Base-by-base conservation (phyloP, 2,888 invertebrate species). In the Acronicta leporina region DNA sequence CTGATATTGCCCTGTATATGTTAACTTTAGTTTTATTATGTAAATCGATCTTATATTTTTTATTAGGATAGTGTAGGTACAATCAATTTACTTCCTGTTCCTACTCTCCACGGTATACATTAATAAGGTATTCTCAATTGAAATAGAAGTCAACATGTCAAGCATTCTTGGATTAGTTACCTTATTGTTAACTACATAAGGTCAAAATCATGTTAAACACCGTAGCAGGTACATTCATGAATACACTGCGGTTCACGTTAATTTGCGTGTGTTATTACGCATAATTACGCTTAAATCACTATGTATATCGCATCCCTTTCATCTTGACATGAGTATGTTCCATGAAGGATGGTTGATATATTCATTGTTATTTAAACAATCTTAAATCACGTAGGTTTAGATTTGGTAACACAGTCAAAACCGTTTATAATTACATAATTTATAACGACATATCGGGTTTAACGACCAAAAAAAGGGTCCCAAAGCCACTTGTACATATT, bases 121-220 rank as follows among this genome's bases (percentile, higher is more conserved):
- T 50, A 43, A 63, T 60, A 46, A 57, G 25, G 47, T 60, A 60
- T 59, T 43, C 52, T 27, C 15, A 14, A 48, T 49, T 57, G 25
- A 27, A 57, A 63, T 38, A 54, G 40, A 25, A 48, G 48, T 33
- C 61, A 67, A 25, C 27, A 7, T 25, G 49, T 58, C 27, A 11
- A 48, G 35, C 41, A 52, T 49, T 48, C 50, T 54, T 48, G 51
- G n/a, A n/a, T n/a, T 44, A 38, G 45, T 20, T 55, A 64, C 46
- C 64, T 41, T 68, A 59, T 72, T 65, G 63, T 65, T 30, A 63
- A 67, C 74, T 73, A 65, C 61, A 67, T 67, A 75, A 75, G 68
- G 73, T 58, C 72, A 74, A 75, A 80, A 79, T 80, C 64, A 61
- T 72, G 72, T 76, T 79, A 77, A 83, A 77, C 64, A 67, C 61